A percentile compares a stretch with the other conserved stretches of the same genome.
These are phyloP conservation scores for Pristis pectinata DNA, from an alignment of 2,797 vertebrate species.

Conservation along the genomic window DNA sequence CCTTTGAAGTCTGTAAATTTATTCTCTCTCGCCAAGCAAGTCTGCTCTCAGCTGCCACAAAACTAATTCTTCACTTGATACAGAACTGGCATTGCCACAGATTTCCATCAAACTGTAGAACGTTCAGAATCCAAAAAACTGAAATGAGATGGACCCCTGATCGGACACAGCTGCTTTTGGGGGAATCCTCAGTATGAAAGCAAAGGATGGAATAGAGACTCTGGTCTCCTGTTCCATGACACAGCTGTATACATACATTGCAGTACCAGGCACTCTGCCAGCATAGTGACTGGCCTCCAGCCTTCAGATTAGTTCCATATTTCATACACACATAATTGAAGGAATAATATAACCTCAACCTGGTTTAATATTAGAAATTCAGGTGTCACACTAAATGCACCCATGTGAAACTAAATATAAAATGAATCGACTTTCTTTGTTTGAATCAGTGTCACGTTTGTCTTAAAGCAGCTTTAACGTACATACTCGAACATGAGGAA, in stretches of 20 bases:
- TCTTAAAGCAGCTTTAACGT: neutral
- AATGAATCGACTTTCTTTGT: neutral
- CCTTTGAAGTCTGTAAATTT: slow-evolving; percentile 20
- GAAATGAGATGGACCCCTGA: neutral
- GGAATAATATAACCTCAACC: neutral
- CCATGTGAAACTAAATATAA: neutral
- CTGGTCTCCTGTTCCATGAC: neutral
- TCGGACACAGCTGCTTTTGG: neutral
- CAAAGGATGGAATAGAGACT: slow-evolving; percentile 12
- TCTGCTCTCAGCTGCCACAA: neutral
- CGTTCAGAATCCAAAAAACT: neutral
- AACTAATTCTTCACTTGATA: neutral
- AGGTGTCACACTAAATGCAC: neutral
- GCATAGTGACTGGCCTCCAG: neutral
- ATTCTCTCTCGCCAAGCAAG: neutral
- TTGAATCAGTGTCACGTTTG: neutral
- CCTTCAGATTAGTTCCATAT: neutral
- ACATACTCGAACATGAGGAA: too few relatives aligned
- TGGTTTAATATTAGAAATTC: neutral
- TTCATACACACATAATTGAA: neutral
- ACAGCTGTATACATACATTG: neutral
- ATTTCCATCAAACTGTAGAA: neutral
- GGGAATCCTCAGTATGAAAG: neutral
- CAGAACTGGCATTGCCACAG: neutral
- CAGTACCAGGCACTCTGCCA: neutral